phyloP scores from a whole-genome alignment of 1,140 invertebrate species.

The Tetranychus urticae region DNA sequence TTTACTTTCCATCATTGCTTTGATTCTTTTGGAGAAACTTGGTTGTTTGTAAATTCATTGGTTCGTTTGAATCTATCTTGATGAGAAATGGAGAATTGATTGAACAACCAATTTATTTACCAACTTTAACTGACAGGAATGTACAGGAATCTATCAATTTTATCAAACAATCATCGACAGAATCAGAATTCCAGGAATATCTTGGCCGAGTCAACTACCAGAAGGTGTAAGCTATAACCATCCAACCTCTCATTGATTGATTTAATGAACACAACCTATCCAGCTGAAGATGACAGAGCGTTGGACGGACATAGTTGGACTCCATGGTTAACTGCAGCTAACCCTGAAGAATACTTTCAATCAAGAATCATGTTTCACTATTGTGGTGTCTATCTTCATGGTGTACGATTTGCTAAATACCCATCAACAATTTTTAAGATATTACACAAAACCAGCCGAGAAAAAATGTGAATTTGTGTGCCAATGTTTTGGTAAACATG shows the following conservation, averaged over 20 bases:
- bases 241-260: constrained; percentile 18
- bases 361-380: constrained; percentile 13
- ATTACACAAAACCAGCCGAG: constrained; percentile 13
- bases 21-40: not conserved
- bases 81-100: constrained; percentile 15
- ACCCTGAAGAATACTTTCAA: not conserved
- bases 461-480: constrained; percentile 17
- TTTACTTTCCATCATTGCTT: constrained; percentile 3
- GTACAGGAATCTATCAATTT: constrained; percentile 14
- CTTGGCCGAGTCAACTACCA: constrained; percentile 17
- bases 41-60: constrained; percentile 12
- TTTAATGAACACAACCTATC: not conserved
- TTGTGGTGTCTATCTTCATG: constrained; percentile 13
- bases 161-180: constrained; percentile 3
- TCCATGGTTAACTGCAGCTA: constrained; percentile 2
- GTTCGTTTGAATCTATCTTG: constrained; percentile 18
- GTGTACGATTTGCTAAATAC: constrained; percentile 10
- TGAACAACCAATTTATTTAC: constrained; percentile 15
- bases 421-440: constrained; percentile 11
- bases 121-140: constrained; percentile 14
- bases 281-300: constrained; percentile 2
- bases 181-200: constrained; percentile 19
- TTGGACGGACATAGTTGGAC: constrained; percentile 14
- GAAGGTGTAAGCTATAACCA: constrained; percentile 12
- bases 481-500: constrained; percentile 14